A percentile compares a stretch with the other conserved stretches of the same genome.
Evolutionary conservation across 1,140 invertebrate species (phyloP).

Genomic region (Galleria mellonella): DNA sequence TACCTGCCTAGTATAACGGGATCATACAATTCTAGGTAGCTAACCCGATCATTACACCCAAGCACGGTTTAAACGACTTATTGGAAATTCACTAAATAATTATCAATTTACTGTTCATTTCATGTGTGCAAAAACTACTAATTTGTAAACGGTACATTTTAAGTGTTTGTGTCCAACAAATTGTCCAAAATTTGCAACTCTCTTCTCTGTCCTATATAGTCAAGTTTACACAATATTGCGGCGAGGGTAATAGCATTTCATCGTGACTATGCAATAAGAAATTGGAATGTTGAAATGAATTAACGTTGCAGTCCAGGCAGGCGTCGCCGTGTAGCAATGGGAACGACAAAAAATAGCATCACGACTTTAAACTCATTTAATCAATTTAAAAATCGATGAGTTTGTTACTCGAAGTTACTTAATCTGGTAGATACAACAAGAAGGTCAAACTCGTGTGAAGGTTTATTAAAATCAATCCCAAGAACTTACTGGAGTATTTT

Average conservation of each 20-base stretch:
- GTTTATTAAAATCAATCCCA: slow-evolving; percentile 2
- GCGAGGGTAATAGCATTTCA: slow-evolving; percentile 23
- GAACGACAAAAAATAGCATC: slow-evolving; percentile 17
- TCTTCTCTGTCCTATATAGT: neutral
- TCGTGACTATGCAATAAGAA: slow-evolving; percentile 33
- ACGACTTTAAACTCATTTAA: slow-evolving; percentile 4
- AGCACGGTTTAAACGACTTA: slow-evolving; percentile 1
- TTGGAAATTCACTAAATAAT: slow-evolving; percentile 13
- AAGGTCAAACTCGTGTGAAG: slow-evolving; percentile 5
- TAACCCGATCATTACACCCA: slow-evolving; percentile 35
- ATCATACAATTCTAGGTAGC: slow-evolving; percentile 45
- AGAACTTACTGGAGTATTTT: neutral
- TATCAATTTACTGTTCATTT: too few relatives aligned
- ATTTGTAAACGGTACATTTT: too few relatives aligned
- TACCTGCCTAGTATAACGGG: slow-evolving; percentile 67
- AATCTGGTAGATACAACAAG: neutral
- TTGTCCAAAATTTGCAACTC: too few relatives aligned
- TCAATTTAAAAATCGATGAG: too few relatives aligned
- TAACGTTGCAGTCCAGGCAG: slow-evolving; percentile 9
- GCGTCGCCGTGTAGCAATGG: neutral
- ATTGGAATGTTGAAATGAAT: slow-evolving; percentile 24
- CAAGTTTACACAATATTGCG: slow-evolving; percentile 28
- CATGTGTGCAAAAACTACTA: neutral
- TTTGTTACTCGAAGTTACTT: too few relatives aligned
- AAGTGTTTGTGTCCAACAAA: too few relatives aligned